Conservation (phyloP, 2,113 vertebrate species). For the Ornithorhynchus anatinus region DNA sequence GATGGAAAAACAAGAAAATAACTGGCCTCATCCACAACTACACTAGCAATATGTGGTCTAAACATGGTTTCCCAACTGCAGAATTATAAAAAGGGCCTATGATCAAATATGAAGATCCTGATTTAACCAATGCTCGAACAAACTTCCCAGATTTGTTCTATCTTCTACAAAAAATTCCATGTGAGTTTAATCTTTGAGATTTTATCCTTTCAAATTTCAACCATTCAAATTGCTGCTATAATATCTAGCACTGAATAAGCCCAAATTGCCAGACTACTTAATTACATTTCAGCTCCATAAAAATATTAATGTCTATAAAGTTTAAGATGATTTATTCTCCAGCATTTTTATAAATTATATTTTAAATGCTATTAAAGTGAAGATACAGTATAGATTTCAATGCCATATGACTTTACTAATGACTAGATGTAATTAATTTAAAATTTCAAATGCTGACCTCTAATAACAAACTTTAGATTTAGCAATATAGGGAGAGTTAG, state of each 20-base stretch:
- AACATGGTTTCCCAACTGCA: too few relatives aligned
- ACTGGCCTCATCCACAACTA: too few relatives aligned
- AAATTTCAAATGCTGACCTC: neutral
- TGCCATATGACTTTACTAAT: slow-evolving; percentile 5
- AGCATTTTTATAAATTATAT: slow-evolving; percentile 25
- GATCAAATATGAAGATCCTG: too few relatives aligned
- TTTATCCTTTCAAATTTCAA: slow-evolving; percentile 17
- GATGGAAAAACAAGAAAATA: too few relatives aligned
- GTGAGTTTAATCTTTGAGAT: neutral
- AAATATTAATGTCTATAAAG: slow-evolving; percentile 36
- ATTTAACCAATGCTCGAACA: too few relatives aligned
- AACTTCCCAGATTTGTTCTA: neutral
- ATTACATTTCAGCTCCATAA: slow-evolving; percentile 31
- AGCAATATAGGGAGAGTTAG: neutral
- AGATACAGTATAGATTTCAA: slow-evolving; percentile 2
- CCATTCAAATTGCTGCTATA: neutral
- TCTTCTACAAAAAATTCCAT: neutral
- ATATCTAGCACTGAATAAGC: slow-evolving; percentile 11
- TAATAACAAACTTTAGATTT: neutral
- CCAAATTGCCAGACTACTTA: neutral
- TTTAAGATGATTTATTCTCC: slow-evolving; percentile 1
- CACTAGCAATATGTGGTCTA: too few relatives aligned
- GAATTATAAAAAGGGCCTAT: too few relatives aligned
- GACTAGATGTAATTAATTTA: neutral
- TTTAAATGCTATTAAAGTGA: slow-evolving; percentile 41